Conservation (phyloP, 2,888 invertebrate species). For the Timema podura region DNA sequence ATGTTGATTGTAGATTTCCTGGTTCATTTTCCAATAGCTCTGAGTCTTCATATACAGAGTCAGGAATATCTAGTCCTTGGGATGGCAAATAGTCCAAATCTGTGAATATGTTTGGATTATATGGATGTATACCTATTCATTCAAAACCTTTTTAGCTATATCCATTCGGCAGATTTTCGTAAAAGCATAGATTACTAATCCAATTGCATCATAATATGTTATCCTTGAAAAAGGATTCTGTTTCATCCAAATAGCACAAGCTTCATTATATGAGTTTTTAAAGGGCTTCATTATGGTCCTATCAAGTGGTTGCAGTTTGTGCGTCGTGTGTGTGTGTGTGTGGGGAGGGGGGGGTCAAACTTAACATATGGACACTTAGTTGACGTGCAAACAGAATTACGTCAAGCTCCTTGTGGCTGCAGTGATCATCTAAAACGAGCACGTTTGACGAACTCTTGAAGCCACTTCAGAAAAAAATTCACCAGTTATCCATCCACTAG, state of each 20-base stretch:
- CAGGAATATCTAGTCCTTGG: no score
- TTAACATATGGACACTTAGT: slow-evolving; percentile 16
- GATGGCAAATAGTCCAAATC: no score
- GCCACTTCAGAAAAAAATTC: background rate
- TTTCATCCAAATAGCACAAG: background rate
- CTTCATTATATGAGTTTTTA: background rate
- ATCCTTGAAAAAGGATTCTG: background rate
- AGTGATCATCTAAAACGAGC: slow-evolving; percentile 9
- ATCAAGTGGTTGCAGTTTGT: slow-evolving; percentile 3
- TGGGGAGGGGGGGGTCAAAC: slow-evolving; percentile 1
- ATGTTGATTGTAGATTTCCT: no score
- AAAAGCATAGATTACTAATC: background rate
- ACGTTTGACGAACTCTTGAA: background rate
- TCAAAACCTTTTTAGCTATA: no score
- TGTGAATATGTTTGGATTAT: no score
- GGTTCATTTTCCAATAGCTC: no score
- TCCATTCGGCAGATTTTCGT: no score
- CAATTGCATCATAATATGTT: background rate
- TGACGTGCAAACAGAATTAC: slow-evolving; percentile 14
- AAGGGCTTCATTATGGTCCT: background rate
- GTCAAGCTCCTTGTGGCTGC: slow-evolving; percentile 14
- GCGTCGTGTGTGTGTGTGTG: background rate
- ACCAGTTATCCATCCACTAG: slow-evolving; percentile 1
- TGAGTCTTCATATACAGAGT: no score
- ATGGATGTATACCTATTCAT: no score